Base-by-base conservation (phyloP, 2,797 vertebrate genomes). In the Mionectes olivaceus region DNA sequence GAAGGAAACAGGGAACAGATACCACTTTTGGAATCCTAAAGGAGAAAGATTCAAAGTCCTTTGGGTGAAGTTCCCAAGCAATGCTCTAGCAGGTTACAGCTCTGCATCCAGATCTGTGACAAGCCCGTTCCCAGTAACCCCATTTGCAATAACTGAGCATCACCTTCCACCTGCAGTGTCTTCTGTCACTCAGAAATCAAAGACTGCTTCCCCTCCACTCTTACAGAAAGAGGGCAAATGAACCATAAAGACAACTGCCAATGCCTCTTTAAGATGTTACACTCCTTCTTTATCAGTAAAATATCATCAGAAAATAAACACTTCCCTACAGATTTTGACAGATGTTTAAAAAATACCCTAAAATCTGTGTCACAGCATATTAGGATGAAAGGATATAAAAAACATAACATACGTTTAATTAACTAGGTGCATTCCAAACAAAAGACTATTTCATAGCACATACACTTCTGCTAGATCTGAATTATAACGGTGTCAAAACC, bases 41-140 rank as follows among this genome's bases (percentile, higher is more conserved):
- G n/a, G 13, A 68, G 0, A 0, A 91, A 39, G 19, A 47, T 19
- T 57, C 30, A 71, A 71, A 81, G 7, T 32, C 33, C 53, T 77
- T 27, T 0, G 0, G 2, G 1, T 44, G 27, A 76, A 55, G 73
- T 5, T 71, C 22, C 60, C 52, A 3, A 53, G 17, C 23, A 52
- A 10, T 56, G 35, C 46, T 76, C 37, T 46, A 56, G 13, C 53
- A 73, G 13, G 22, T 59, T 64, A 53, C 8, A 56, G 39, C 50
- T 47, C 23, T n/a, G 10, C 79, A 80, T 18, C 13, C 18, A 83
- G 56, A 43, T 13, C 32, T 53, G 13, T 0, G 15, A 77, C 11
- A 44, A 56, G 19, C 7, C 47, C 83, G 17, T 5, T 71, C 23
- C 23, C 37, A 30, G 23, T 32, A 71, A 69, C 4, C 9, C 3